Evolutionary conservation across 2,797 vertebrate genomes (phyloP).

Genomic region (Rhynchotus rufescens): DNA sequence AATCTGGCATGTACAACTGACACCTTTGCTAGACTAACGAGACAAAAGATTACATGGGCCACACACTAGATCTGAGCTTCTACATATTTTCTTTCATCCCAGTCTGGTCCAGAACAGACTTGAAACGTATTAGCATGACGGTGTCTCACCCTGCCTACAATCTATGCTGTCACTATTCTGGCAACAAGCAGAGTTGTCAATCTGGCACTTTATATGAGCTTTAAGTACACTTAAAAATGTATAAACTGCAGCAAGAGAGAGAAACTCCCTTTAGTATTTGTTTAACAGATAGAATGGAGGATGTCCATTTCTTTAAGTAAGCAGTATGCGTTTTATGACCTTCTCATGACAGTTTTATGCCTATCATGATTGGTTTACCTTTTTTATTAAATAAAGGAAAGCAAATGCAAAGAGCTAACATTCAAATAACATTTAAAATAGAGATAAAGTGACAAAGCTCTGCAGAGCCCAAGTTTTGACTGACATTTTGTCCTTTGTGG

Average conservation of each 20-base stretch:
- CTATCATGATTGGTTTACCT: slow-evolving; percentile 4
- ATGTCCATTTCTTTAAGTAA: background rate
- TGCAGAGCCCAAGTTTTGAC: background rate
- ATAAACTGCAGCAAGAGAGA: slow-evolving; percentile 38
- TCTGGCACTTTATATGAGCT: slow-evolving; percentile 33
- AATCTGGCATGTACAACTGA: background rate
- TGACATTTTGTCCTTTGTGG: slow-evolving; percentile 31
- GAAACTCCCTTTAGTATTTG: background rate
- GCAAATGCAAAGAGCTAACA: slow-evolving; percentile 7
- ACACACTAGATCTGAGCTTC: background rate
- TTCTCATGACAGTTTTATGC: background rate
- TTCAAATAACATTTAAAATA: slow-evolving; percentile 52
- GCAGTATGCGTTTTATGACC: slow-evolving; percentile 43
- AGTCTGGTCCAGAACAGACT: slow-evolving; percentile 46
- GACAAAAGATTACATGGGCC: background rate
- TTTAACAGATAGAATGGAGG: slow-evolving; percentile 19
- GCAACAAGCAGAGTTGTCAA: slow-evolving; percentile 50
- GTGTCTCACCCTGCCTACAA: slow-evolving; percentile 51
- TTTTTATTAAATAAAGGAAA: slow-evolving; percentile 23
- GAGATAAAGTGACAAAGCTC: slow-evolving; percentile 46
- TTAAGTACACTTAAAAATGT: background rate
- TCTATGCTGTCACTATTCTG: slow-evolving; percentile 43
- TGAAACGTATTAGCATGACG: slow-evolving; percentile 5
- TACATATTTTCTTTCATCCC: slow-evolving; percentile 28
- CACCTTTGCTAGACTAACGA: background rate